phyloP scores from a whole-genome alignment of 2,797 vertebrate species.

The Epinephelus coioides region DNA sequence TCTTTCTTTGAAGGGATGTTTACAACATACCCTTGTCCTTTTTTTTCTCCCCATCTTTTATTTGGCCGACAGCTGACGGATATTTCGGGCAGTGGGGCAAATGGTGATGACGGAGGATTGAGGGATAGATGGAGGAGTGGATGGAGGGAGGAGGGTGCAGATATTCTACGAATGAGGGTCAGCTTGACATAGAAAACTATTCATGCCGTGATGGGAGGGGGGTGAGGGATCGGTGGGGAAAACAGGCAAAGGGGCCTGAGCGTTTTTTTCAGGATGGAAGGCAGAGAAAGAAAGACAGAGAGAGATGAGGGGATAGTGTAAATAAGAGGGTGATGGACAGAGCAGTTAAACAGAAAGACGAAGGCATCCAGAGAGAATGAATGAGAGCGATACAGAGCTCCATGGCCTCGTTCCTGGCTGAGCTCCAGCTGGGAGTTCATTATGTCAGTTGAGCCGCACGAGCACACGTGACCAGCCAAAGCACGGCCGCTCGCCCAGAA shows the following conservation, averaged over 20 bases:
- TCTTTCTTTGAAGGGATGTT: slow-evolving; percentile 48
- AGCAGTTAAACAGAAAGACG: slow-evolving; percentile 9
- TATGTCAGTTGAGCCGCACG: slow-evolving; percentile 65
- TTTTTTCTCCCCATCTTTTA: slow-evolving; percentile 16
- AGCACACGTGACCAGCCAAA: slow-evolving; percentile 70
- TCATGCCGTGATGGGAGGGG: slow-evolving; percentile 48
- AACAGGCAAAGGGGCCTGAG: slow-evolving; percentile 1
- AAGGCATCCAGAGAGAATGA: slow-evolving; percentile 31
- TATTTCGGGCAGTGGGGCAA: slow-evolving; percentile 76
- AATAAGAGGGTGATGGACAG: slow-evolving; percentile 22
- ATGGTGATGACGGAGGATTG: slow-evolving; percentile 49
- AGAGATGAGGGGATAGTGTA: slow-evolving; percentile 24
- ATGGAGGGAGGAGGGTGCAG: slow-evolving; percentile 6
- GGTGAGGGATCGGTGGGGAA: background rate
- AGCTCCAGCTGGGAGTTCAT: slow-evolving; percentile 77
- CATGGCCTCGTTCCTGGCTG: slow-evolving; percentile 60
- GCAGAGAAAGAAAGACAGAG: slow-evolving; percentile 24
- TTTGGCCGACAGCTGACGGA: slow-evolving; percentile 60
- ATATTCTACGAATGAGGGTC: slow-evolving; percentile 62
- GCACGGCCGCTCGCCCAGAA: slow-evolving; percentile 56
- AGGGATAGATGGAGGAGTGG: slow-evolving; percentile 28
- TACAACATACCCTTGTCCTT: slow-evolving; percentile 30
- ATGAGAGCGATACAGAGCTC: slow-evolving; percentile 47
- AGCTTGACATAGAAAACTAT: slow-evolving; percentile 69
- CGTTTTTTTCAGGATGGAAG: slow-evolving; percentile 5